phyloP scores from a whole-genome alignment of 2,797 vertebrate genomes.

The Pantherophis vulpinus region DNA sequence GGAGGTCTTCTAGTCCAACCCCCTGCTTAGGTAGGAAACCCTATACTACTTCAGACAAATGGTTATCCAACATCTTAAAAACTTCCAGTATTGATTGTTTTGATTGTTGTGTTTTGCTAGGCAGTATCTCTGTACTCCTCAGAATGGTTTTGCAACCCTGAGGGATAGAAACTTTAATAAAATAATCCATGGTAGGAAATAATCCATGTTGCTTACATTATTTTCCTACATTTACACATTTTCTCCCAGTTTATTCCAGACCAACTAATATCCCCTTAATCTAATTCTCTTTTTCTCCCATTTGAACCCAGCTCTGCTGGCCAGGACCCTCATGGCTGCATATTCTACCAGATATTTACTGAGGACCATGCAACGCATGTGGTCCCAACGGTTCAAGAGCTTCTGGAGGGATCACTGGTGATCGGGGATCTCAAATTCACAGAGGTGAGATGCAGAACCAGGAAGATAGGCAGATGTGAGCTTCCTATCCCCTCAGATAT shows the following conservation, averaged over 20 bases:
- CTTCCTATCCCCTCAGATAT: background rate
- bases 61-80: too few species aligned
- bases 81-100: too few species aligned
- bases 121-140: background rate
- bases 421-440: conserved; percentile 82
- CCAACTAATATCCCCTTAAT: background rate
- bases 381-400: conserved; percentile 77
- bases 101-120: background rate
- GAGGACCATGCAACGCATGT: conserved; percentile 54
- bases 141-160: background rate
- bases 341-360: conserved; percentile 84
- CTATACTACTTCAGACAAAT: too few species aligned
- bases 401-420: conserved; percentile 81
- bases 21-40: too few species aligned
- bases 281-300: background rate
- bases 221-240: background rate
- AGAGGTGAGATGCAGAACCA: conserved; percentile 66
- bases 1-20: too few species aligned
- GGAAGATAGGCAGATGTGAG: background rate
- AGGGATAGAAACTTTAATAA: background rate
- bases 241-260: background rate
- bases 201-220: background rate
- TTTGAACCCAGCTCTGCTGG: conserved; percentile 68
- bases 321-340: conserved; percentile 77
- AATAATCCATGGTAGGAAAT: background rate